Base-by-base conservation (phyloP, 2,888 invertebrate species). In the Ditylenchus weischeri region DNA sequence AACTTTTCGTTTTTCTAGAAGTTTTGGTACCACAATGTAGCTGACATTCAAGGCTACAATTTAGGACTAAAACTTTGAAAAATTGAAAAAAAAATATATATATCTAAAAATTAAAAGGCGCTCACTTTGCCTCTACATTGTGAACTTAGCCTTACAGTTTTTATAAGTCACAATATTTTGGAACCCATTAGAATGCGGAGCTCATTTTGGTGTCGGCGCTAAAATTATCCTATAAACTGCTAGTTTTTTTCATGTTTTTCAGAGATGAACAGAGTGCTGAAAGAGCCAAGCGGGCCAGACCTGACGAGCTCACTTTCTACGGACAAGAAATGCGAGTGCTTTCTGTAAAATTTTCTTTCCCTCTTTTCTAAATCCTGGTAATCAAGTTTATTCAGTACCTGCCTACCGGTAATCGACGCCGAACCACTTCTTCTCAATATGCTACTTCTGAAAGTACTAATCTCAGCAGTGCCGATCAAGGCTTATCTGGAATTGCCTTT, bases 271-370 rank as follows among this genome's bases (percentile, higher is more conserved):
- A 79, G 57, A 73, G 73, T 18, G 83, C 80, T 0, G 69, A 74
- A 23, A 68, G 72, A 35, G 80, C 81, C 0, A 71, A 71, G 57
- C 65, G 62, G 21, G 83, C 83, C 0, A 64, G 72, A 8, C 65
- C 74, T 11, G 78, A 79, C 23, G 80, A 83, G 51, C 72, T 83
- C 57, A 76, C 74, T 47, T 80, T 83, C 66, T 83, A 83, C 71
- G 79, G 79, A 6, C 77, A 78, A 50, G 72, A 72, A 13, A 83
- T 83, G 82, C 62, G 70, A 7, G 80, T 83, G 29, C 65, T 68
- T 10, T 36, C 66, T 23, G 66, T 66, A 11, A 36, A 19, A 47
- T 23, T 10, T 59, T 15, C 15, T 29, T 64, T n/a, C n/a, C 13
- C 10, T 11, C 35, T 61, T 11, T 29, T 29, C 29, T 2, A 23